Percentiles rank a stretch among this genome's conserved stretches.
These are phyloP conservation scores for Carduelis carduelis DNA, from an alignment of 2,797 vertebrate genomes.

Conservation along the genomic window DNA sequence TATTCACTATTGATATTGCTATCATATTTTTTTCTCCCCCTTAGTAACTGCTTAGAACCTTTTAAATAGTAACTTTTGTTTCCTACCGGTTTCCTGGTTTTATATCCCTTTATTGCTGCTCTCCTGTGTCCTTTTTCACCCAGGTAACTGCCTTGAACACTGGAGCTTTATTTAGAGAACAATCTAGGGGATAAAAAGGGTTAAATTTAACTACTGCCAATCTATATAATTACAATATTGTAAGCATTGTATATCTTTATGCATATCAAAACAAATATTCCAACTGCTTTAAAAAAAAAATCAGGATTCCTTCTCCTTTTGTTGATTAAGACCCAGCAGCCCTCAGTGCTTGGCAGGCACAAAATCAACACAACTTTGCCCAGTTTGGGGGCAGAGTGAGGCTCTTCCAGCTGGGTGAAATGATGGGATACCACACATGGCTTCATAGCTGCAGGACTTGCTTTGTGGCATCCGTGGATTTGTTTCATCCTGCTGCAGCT, in stretches of 20 bases:
- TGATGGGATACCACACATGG: background rate
- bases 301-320: background rate
- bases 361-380: background rate
- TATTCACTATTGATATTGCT: background rate
- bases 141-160: background rate
- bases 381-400: background rate
- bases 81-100: background rate
- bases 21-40: background rate
- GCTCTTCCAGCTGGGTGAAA: background rate
- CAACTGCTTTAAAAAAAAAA: background rate
- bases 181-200: background rate
- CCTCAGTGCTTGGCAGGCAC: background rate
- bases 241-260: background rate
- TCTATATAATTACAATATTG: background rate
- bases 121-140: background rate
- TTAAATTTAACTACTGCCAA: background rate
- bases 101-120: background rate
- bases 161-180: background rate
- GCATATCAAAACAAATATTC: background rate
- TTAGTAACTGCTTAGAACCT: background rate
- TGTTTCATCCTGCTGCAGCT: background rate
- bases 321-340: background rate
- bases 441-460: background rate
- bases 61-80: conserved; percentile 2
- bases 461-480: background rate